phyloP scores from a whole-genome alignment of 2,888 invertebrate species.

The Creontiades dilutus region DNA sequence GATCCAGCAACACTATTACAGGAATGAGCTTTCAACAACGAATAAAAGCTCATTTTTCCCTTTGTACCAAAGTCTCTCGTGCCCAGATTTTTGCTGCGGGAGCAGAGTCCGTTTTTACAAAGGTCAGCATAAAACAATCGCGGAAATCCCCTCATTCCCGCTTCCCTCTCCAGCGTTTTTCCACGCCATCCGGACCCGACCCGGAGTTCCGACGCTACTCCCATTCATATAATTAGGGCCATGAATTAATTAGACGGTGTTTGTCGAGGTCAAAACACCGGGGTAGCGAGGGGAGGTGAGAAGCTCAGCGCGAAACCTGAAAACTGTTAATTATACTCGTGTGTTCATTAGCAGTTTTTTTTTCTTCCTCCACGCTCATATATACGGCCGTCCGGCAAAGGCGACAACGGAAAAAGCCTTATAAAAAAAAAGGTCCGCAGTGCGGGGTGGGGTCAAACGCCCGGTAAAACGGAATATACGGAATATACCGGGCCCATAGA shows the following conservation, averaged over 20 bases:
- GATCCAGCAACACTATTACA: no score
- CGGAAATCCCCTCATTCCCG: background rate
- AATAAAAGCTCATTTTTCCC: no score
- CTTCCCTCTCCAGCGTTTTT: no score
- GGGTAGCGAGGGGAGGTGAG: conserved; percentile 24
- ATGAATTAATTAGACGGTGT: conserved; percentile 38
- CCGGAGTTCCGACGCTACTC: background rate
- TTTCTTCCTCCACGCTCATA: background rate
- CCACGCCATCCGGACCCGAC: background rate
- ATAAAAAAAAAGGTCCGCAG: conserved; percentile 34
- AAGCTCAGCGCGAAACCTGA: conserved; percentile 32
- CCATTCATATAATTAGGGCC: conserved; percentile 15
- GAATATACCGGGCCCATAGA: background rate
- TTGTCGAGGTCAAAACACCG: conserved; percentile 13
- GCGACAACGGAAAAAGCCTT: conserved; percentile 28
- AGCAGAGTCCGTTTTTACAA: no score
- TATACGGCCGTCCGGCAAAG: background rate
- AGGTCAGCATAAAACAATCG: background rate
- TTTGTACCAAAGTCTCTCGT: no score
- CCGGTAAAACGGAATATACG: conserved; percentile 27
- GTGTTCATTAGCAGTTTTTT: conserved; percentile 28
- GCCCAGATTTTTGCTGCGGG: no score
- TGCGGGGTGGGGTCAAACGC: conserved; percentile 12
- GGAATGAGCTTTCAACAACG: no score
- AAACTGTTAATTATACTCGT: conserved; percentile 40